Conservation (phyloP, 2,888 invertebrate genomes). For the Rhodophaea formosa region DNA sequence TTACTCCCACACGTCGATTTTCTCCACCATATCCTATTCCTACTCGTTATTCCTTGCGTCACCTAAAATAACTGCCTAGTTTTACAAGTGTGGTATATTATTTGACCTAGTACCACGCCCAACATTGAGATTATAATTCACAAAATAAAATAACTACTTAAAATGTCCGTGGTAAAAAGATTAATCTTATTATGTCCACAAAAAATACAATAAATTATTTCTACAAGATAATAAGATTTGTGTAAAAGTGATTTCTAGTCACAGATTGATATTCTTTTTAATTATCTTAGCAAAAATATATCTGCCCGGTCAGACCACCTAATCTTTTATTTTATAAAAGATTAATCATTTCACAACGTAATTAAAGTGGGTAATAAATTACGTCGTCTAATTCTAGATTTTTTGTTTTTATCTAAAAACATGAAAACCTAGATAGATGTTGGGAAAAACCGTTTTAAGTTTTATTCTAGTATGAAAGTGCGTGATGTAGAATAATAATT, state of each 20-base stretch:
- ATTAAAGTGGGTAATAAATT: neutral
- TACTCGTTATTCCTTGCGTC: no score
- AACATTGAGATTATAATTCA: no score
- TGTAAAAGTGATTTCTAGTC: neutral
- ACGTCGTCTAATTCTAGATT: neutral
- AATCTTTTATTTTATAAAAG: neutral
- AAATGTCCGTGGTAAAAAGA: no score
- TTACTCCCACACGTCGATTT: no score
- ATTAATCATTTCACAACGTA: neutral
- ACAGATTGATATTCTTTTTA: neutral
- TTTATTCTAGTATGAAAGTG: neutral
- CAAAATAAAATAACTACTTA: no score
- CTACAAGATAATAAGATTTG: neutral
- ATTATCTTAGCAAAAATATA: neutral
- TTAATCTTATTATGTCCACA: no score
- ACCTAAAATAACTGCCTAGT: no score
- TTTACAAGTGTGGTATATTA: no score
- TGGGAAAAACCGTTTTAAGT: neutral
- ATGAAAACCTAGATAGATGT: neutral
- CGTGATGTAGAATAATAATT: no score
- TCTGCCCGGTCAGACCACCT: neutral
- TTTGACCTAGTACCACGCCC: no score
- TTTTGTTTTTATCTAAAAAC: neutral
- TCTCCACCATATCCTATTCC: no score
- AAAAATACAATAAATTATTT: no score